Conservation (phyloP, 1,140 invertebrate species). For the Pachypsylla venusta region DNA sequence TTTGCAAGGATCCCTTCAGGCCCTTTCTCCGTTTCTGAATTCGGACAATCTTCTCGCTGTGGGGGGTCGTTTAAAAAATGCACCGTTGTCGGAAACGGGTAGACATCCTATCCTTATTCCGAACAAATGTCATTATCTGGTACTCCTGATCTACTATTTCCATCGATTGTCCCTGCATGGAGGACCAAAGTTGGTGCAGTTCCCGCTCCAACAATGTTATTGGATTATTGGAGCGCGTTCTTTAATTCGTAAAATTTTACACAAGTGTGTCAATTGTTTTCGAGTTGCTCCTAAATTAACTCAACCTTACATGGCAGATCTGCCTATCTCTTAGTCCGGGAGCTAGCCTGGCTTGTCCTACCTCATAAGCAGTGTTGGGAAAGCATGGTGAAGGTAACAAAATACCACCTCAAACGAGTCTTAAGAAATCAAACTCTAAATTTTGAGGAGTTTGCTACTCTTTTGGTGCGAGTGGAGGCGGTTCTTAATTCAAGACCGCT, state of each 20-base stretch:
- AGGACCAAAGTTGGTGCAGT: conserved; percentile 19
- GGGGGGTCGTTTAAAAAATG: too few species aligned
- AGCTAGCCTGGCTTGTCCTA: too few species aligned
- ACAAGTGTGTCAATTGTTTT: conserved; percentile 18
- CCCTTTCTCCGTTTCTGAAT: too few species aligned
- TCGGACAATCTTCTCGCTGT: too few species aligned
- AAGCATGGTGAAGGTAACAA: conserved; percentile 23
- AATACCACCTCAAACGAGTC: conserved; percentile 20
- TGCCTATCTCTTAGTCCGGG: too few species aligned
- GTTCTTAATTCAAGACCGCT: conserved; percentile 24
- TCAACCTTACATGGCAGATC: too few species aligned
- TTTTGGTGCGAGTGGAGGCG: conserved; percentile 24
- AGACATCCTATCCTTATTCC: conserved; percentile 32
- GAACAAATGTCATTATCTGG: conserved; percentile 25
- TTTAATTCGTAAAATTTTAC: conserved; percentile 12
- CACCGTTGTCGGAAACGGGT: too few species aligned
- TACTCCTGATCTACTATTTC: conserved; percentile 26
- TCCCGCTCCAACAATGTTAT: conserved; percentile 7
- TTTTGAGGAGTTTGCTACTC: conserved; percentile 28
- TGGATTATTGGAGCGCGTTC: conserved; percentile 14
- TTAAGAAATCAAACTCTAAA: conserved; percentile 16
- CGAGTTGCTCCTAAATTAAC: conserved; percentile 13
- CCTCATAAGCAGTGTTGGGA: too few species aligned
- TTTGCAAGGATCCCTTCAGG: too few species aligned
- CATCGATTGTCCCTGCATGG: conserved; percentile 27